Evolutionary conservation across 2,113 vertebrate genomes (phyloP), one percentile per base, ranked within the genome.

Genomic region (Thalassoma bifasciatum): DNA sequence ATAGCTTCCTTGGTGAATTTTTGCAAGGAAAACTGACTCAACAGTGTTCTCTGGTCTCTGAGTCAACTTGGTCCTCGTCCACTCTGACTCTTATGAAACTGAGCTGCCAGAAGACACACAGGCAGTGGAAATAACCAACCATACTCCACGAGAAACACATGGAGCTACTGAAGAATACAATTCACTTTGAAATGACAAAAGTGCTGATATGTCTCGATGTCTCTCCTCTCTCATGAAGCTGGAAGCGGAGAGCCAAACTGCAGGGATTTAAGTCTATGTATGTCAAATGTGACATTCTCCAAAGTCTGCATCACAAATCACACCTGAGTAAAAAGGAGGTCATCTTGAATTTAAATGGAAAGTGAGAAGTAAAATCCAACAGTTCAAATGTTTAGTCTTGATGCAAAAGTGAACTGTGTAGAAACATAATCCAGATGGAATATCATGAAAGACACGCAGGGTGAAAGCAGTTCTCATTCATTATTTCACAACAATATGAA

Each of bases 251-350:
- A 61, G 71, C 23, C 79, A 84, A 67, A 74, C 58, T 21, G 58
- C 58, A 34, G 66, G 79, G 79, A 88, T 69, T 30, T 30, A 53
- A 66, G 71, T 73, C 52, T 62, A 74, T 82, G 79, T 65, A 75
- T 70, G 67, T 79, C 22, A 44, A 77, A 66, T 47, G 69, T 73
- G 58, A 67, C 21, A 11, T 70, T 64, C 79, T 83, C 72, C 66
- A 73, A 72, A 83, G 75, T 86, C 80, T 74, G 77, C 57, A 53
- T 81, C 69, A 83, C 84, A 86, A 84, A 88, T 82, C 86, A 85
- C 88, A 91, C 91, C 90, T 92, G 91, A 92, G 90, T 86, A 77
- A 87, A 90, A 84, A 91, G 77, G 85, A 89, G 85, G 84, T 89
- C 53, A 77, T 65, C 76, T 66, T 76, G 40, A 86, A 86, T 74